Evolutionary conservation across 2,888 invertebrate species (phyloP).

Genomic region (Troglohyphantes excavatus): DNA sequence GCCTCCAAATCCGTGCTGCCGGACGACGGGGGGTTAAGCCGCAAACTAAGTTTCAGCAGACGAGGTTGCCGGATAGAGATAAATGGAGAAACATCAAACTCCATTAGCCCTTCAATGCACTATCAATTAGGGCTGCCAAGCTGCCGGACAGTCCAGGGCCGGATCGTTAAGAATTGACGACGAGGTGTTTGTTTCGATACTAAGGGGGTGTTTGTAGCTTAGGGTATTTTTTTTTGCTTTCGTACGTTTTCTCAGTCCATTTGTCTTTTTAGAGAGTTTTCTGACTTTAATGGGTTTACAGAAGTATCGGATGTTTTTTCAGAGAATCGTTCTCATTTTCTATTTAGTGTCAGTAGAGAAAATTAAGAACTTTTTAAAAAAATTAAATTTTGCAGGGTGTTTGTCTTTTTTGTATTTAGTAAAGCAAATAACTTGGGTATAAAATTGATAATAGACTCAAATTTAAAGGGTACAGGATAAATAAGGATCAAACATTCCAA

Average conservation of each 20-base stretch:
- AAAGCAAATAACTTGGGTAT: no score
- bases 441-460: no score
- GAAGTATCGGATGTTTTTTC: background rate
- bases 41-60: constrained; percentile 23
- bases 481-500: no score
- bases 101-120: constrained; percentile 31
- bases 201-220: constrained; percentile 11
- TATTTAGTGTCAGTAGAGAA: no score
- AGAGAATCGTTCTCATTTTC: background rate
- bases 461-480: no score
- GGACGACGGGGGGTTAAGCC: constrained; percentile 3
- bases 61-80: constrained; percentile 26
- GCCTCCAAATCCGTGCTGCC: background rate
- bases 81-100: constrained; percentile 47
- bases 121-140: constrained; percentile 40
- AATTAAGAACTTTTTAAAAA: no score
- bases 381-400: no score
- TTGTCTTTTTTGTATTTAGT: no score
- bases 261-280: background rate
- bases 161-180: constrained; percentile 41
- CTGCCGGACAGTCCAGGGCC: background rate
- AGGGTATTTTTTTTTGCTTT: background rate
- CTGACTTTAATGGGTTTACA: background rate
- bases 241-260: background rate
- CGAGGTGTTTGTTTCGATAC: constrained; percentile 33